Percentiles rank a stretch among this genome's conserved stretches.
phyloP scores from a whole-genome alignment of 1,140 invertebrate species.

The Aphelinus certus region DNA sequence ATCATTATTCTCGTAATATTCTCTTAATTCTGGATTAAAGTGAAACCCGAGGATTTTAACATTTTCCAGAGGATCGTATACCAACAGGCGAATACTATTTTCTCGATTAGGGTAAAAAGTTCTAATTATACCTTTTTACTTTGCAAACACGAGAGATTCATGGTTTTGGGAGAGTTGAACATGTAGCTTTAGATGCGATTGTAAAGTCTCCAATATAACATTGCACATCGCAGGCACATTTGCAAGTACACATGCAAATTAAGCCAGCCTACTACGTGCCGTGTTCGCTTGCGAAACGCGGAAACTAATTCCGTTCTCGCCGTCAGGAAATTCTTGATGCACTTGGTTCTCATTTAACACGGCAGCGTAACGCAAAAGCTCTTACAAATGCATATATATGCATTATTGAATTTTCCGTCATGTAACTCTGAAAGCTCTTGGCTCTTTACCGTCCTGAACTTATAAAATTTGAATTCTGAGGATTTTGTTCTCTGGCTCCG shows the following conservation, averaged over 20 bases:
- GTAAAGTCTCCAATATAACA: conserved; percentile 21
- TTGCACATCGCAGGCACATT: conserved; percentile 10
- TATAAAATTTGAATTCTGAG: no score
- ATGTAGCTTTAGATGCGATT: neutral
- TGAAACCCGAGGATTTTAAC: no score
- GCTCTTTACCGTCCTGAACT: neutral
- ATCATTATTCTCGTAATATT: no score
- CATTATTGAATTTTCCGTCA: conserved; percentile 11
- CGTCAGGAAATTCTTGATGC: conserved; percentile 18
- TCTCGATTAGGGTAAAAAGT: no score
- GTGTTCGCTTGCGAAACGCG: neutral
- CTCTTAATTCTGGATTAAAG: no score
- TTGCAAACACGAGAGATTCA: no score
- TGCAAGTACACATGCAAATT: conserved; percentile 28
- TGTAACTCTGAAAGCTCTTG: neutral
- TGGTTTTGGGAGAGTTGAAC: no score
- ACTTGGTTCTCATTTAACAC: conserved; percentile 13
- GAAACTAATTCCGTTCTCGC: conserved; percentile 23
- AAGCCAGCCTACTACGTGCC: neutral
- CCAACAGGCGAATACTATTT: no score
- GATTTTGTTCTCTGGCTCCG: no score
- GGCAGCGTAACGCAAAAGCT: neutral
- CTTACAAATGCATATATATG: conserved; percentile 13
- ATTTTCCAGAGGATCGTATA: no score
- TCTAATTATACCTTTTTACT: no score